phyloP scores from a whole-genome alignment of 2,113 vertebrate species.

The Notarius quadriscutis region DNA sequence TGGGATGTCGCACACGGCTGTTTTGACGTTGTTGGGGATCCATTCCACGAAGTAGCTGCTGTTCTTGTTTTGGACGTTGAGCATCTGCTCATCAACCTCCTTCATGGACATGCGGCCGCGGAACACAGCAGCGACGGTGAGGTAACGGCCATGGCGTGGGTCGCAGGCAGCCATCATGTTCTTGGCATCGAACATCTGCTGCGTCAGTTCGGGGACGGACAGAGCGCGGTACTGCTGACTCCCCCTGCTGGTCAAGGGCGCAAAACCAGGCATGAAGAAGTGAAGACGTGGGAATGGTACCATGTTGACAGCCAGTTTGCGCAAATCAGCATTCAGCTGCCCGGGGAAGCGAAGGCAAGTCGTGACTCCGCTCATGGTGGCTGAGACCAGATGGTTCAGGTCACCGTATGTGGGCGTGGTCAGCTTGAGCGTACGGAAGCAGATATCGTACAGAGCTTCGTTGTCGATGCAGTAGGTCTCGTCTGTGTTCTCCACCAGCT shows the following conservation, averaged over 20 bases:
- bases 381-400: constrained; percentile 90
- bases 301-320: constrained; percentile 94
- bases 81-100: constrained; percentile 81
- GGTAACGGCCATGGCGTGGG: constrained; percentile 76
- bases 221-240: constrained; percentile 91
- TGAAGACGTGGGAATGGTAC: constrained; percentile 94
- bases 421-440: constrained; percentile 93
- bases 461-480: constrained; percentile 98
- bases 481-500: constrained; percentile 94
- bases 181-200: constrained; percentile 90
- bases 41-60: constrained; percentile 97
- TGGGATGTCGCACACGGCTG: constrained; percentile 92
- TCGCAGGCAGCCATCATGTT: constrained; percentile 90
- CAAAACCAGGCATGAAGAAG: constrained; percentile 95
- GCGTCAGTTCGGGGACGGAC: constrained; percentile 84
- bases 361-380: constrained; percentile 94
- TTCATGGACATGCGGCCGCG: constrained; percentile 81
- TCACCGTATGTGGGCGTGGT: constrained; percentile 91
- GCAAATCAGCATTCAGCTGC: constrained; percentile 90
- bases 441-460: constrained; percentile 94
- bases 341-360: constrained; percentile 92
- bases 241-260: constrained; percentile 85
- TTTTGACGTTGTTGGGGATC: constrained; percentile 98
- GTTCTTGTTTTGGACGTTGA: constrained; percentile 92
- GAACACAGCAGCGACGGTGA: constrained; percentile 78